Conservation (phyloP, 2,113 vertebrate genomes). For the Pogonocichla stellata region DNA sequence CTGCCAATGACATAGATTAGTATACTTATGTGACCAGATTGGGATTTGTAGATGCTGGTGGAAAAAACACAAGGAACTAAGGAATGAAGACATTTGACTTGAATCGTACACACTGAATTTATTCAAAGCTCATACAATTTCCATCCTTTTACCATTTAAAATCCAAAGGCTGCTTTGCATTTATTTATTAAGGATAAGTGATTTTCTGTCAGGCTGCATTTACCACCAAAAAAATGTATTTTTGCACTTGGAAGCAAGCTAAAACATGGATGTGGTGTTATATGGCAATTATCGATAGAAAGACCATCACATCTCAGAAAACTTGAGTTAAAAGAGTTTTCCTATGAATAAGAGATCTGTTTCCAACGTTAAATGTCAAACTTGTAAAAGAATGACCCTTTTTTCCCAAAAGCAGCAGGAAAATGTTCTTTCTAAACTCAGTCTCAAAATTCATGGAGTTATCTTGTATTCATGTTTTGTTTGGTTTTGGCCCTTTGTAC, state of each 20-base stretch:
- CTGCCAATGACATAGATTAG: background rate
- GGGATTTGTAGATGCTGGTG: background rate
- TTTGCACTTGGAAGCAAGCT: background rate
- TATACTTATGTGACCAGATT: background rate
- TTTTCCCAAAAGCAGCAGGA: background rate
- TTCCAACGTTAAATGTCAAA: background rate
- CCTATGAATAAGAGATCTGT: background rate
- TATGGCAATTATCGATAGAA: background rate
- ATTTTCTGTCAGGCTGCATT: background rate
- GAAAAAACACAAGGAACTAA: background rate
- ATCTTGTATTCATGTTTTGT: background rate
- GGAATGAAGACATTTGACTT: background rate
- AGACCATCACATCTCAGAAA: background rate
- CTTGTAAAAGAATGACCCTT: background rate
- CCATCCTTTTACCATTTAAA: background rate
- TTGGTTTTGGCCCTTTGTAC: background rate
- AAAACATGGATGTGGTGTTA: background rate
- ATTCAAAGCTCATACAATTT: background rate
- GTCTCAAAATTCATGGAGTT: background rate
- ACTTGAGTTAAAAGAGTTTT: background rate
- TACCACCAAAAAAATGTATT: background rate
- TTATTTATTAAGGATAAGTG: background rate
- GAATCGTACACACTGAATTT: background rate
- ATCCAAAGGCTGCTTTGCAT: background rate
- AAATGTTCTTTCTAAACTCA: background rate